Base-by-base conservation (phyloP, 2,113 vertebrate species). In the Arvicanthis niloticus region DNA sequence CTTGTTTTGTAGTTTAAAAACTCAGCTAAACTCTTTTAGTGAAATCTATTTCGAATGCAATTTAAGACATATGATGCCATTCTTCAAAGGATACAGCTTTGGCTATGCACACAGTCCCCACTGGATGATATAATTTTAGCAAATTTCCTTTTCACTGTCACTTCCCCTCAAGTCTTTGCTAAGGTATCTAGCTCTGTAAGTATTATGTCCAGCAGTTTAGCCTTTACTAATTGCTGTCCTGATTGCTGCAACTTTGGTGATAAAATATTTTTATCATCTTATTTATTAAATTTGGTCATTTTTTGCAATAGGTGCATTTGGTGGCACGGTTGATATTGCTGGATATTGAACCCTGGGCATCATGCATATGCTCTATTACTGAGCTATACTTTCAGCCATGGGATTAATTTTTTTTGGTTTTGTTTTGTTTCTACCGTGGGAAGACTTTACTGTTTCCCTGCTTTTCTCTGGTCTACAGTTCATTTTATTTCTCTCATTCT, bases 21-120 rank as follows among this genome's bases (percentile, higher is more conserved):
- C 56, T 84, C 77, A 62, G 51, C 12, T 87, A n/a, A 80, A 84
- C 29, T 48, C 58, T 89, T 95, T 82, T 76, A 92, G 78, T 92
- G 31, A 92, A 82, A 37, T 92, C 19, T 82, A 67, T 84, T 92
- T 92, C 68, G 21, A 73, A 15, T 84, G 22, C 37, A 82, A 31
- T 68, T 78, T 68, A 51, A 84, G 58, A 40, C n/a, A 40, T 76
- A 48, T 87, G 73, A 67, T 95, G 86, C 76, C 68, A 67, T 12
- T 84, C 45, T 92, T 89, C 48, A 82, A 42, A 91, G 48, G 31
- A 89, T 67, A 40, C 7, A 51, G 65, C 40, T 34, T 65, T 70
- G 65, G 31, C 17, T 56, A 73, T 88, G 9, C 16, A 75, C 48
- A 92, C n/a, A 88, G 29, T 67, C 15, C 15, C 31, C 56, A 89